Conservation (phyloP, 1,140 invertebrate species). For the Zaprionus camerounensis region DNA sequence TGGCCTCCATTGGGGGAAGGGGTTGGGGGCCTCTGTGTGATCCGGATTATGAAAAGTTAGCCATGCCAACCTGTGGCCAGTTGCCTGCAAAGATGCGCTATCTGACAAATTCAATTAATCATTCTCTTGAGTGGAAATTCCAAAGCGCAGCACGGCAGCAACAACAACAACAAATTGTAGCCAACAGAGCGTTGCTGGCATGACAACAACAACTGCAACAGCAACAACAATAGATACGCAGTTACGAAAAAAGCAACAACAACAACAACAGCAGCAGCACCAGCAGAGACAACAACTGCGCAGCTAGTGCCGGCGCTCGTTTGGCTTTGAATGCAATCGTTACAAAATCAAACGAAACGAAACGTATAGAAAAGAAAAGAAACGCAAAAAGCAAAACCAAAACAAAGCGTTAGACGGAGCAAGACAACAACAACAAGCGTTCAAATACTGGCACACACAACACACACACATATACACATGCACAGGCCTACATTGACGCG, state of each 20-base stretch:
- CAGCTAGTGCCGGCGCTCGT: conserved; percentile 42
- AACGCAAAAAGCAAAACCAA: conserved; percentile 76
- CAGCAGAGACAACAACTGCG: conserved; percentile 26
- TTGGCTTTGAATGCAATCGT: conserved; percentile 70
- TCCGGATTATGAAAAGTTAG: conserved; percentile 8
- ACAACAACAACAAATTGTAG: conserved; percentile 39
- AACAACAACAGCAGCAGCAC: conserved; percentile 29
- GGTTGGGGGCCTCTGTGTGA: conserved; percentile 4
- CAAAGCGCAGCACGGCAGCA: conserved; percentile 36
- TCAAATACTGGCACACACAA: conserved; percentile 38
- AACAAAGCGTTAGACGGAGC: conserved; percentile 73
- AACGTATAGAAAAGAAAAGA: conserved; percentile 58
- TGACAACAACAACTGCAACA: conserved; percentile 65
- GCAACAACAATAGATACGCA: conserved; percentile 57
- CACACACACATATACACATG: neutral
- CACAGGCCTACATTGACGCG: conserved; percentile 46
- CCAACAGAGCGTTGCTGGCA: conserved; percentile 67
- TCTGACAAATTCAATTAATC: conserved; percentile 79
- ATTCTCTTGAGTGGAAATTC: conserved; percentile 77
- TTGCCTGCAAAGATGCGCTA: conserved; percentile 72
- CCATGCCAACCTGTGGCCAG: conserved; percentile 31
- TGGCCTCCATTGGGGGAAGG: neutral
- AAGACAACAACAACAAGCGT: conserved; percentile 52
- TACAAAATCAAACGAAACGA: conserved; percentile 70
- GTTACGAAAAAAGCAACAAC: conserved; percentile 64